phyloP scores from a whole-genome alignment of 1,140 invertebrate genomes.

The Zelostemma sp. region DNA sequence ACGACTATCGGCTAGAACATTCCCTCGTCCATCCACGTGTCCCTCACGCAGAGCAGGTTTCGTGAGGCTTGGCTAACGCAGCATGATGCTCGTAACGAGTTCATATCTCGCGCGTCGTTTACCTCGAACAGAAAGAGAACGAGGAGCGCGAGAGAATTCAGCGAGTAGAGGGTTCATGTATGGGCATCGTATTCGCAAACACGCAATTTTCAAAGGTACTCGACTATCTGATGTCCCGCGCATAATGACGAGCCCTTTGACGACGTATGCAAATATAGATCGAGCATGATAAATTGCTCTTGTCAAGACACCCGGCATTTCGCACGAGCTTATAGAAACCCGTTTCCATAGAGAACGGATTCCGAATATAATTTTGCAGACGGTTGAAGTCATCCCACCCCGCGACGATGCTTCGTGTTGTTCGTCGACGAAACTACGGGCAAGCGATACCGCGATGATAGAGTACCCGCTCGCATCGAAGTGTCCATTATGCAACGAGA shows the following conservation, averaged over 20 bases:
- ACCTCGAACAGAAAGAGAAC: conserved; percentile 54
- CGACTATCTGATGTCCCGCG: conserved; percentile 68
- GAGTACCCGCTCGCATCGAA: conserved; percentile 5
- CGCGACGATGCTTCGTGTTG: conserved; percentile 22
- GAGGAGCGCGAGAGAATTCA: conserved; percentile 43
- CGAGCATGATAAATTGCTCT: conserved; percentile 71
- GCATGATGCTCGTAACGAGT: conserved; percentile 50
- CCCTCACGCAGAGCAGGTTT: conserved; percentile 1
- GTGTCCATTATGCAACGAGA: conserved; percentile 16
- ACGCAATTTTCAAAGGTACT: conserved; percentile 70
- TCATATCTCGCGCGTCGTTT: conserved; percentile 65
- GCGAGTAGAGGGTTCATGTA: conserved; percentile 35
- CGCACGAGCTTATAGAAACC: conserved; percentile 60
- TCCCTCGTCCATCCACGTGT: neutral
- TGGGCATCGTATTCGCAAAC: conserved; percentile 67
- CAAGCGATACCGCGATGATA: conserved; percentile 12
- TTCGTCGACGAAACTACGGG: neutral
- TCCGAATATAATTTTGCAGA: conserved; percentile 59
- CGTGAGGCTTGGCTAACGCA: neutral
- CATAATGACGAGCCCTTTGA: conserved; percentile 66
- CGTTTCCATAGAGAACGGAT: conserved; percentile 57
- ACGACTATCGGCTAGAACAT: neutral
- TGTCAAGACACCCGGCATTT: conserved; percentile 69
- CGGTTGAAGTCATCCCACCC: conserved; percentile 47
- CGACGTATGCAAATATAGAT: conserved; percentile 72